These are phyloP conservation scores for Metopolophium dirhodum DNA, from an alignment of 1,140 invertebrate species.

Conservation along the genomic window DNA sequence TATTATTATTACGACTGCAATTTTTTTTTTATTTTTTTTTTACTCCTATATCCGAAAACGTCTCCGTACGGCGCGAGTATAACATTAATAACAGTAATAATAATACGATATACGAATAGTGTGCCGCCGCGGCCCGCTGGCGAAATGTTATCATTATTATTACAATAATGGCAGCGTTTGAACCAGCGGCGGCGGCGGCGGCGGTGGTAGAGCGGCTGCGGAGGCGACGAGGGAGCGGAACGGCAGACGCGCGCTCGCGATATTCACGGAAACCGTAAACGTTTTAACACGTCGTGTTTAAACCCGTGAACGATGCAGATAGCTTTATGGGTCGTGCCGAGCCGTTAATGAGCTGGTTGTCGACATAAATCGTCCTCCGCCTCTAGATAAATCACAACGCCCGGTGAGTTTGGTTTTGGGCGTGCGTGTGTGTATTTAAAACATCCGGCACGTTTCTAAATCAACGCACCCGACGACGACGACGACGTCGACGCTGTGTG, in stretches of 20 bases:
- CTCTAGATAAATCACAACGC: slow-evolving; percentile 28
- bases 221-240: background rate
- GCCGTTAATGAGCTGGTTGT: slow-evolving; percentile 49
- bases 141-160: background rate
- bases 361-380: slow-evolving; percentile 52
- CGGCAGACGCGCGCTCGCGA: background rate
- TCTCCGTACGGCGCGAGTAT: background rate
- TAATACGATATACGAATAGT: background rate
- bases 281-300: slow-evolving; percentile 49
- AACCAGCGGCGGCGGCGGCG: too few species aligned
- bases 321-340: slow-evolving; percentile 50
- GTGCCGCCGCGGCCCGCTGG: too few species aligned
- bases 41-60: background rate
- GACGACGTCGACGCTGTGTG: background rate
- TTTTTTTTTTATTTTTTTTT: background rate
- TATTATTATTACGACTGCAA: background rate
- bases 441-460: slow-evolving; percentile 54
- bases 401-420: slow-evolving; percentile 3
- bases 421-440: slow-evolving; percentile 13
- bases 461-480: background rate
- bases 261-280: slow-evolving; percentile 55
- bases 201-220: too few species aligned
- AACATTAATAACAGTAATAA: background rate
- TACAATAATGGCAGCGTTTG: background rate
- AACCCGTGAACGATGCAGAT: slow-evolving; percentile 41